Evolutionary conservation across 2,888 invertebrate species (phyloP), one percentile per base, ranked within the genome.

Genomic region (Entomobrya proxima): DNA sequence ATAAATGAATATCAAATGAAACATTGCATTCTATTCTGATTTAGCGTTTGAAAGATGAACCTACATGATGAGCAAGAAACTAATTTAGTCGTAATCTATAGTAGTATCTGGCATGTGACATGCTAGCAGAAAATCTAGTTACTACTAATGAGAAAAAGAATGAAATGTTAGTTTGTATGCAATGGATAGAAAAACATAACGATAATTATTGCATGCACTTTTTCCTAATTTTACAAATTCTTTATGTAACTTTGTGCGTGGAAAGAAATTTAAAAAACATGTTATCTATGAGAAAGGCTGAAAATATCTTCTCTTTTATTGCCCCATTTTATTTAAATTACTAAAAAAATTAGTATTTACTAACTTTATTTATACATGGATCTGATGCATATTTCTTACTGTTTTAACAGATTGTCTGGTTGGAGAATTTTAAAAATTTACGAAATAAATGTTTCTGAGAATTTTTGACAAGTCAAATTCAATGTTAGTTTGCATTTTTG

Each of bases 81-180:
- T 35, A 55, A 55, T 61, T 61, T 61, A 61, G 32, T 61, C 4
- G 4, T 61, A 61, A 61, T 61, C 61, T 61, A 15, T 69, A 44
- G 37, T 52, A 13, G 75, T 75, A 52, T 50, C 61, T 61, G 61
- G 61, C 75, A 74, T 74, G 72, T 78, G 78, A 64, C 78, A 78
- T 69, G 32, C 64, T 78, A 47, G 78, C 78, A 78, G 64, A 78
- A 78, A 78, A 78, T 76, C 58, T 40, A 30, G 58, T 76, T 76
- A 27, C 55, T 18, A 76, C 37, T 76, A 55, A 58, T 76, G 76
- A 76, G 37, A 37, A 40, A 13, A 24, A 40, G 40, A 69, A 40
- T 37, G 30, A n/a, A 6, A 37, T 24, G 40, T n/a, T 69, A 32
- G 21, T 1, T 15, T 55, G 55, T 9, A 24, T 55, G 55, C 27